Percentiles rank a stretch among this genome's conserved stretches.
phyloP scores from a whole-genome alignment of 2,888 invertebrate genomes.

The Scaptomyza polygonia region DNA sequence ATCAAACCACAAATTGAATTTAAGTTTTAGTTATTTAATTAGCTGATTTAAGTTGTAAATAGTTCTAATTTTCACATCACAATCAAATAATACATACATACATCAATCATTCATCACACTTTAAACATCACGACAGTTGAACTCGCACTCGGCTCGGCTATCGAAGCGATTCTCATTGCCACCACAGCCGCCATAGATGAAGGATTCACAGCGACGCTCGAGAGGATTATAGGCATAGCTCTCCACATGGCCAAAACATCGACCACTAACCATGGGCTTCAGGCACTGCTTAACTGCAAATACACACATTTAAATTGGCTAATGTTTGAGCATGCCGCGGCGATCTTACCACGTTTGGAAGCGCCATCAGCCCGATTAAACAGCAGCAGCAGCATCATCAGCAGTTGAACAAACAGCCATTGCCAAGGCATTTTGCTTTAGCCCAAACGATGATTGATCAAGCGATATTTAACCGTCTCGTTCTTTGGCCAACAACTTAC shows the following conservation, averaged over 20 bases:
- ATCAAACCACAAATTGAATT: slow-evolving; percentile 66
- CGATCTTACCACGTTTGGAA: slow-evolving; percentile 65
- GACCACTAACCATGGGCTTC: slow-evolving; percentile 88
- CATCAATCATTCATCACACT: slow-evolving; percentile 1
- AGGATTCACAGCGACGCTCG: slow-evolving; percentile 88
- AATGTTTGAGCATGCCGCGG: background rate
- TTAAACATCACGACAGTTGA: slow-evolving; percentile 84
- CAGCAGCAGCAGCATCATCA: slow-evolving; percentile 34
- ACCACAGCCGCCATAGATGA: slow-evolving; percentile 90
- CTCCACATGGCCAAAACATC: slow-evolving; percentile 90
- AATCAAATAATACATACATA: slow-evolving; percentile 4
- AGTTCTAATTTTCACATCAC: slow-evolving; percentile 32
- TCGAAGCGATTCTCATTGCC: slow-evolving; percentile 92
- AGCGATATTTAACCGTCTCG: slow-evolving; percentile 53
- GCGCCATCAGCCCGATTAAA: slow-evolving; percentile 40
- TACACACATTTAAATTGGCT: background rate
- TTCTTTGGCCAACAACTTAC: slow-evolving; percentile 65
- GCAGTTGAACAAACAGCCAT: slow-evolving; percentile 27
- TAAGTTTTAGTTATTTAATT: slow-evolving; percentile 19
- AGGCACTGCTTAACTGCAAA: slow-evolving; percentile 87
- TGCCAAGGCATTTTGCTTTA: slow-evolving; percentile 40
- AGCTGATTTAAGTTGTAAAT: slow-evolving; percentile 16
- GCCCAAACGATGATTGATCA: background rate
- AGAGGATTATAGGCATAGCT: slow-evolving; percentile 90
- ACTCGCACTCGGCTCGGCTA: slow-evolving; percentile 87